phyloP scores from a whole-genome alignment of 2,797 vertebrate species.

The Pipistrellus pygmaeus region DNA sequence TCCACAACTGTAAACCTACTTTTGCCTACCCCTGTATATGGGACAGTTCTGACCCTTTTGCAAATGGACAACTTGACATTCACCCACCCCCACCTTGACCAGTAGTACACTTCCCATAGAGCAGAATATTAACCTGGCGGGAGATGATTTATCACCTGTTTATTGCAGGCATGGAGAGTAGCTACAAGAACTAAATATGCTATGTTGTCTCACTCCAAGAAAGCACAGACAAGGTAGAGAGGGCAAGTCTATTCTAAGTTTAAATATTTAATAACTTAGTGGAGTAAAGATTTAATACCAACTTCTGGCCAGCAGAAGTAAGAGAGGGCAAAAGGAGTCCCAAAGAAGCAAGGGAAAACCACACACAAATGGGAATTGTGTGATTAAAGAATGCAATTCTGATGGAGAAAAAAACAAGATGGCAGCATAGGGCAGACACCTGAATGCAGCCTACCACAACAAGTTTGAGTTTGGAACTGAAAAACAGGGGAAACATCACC shows the following conservation, averaged over 20 bases:
- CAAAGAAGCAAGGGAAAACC: neutral
- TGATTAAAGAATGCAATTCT: constrained; percentile 27
- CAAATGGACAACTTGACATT: neutral
- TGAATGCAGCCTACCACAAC: too few species aligned
- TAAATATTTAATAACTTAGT: constrained; percentile 55
- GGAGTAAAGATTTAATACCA: constrained; percentile 28
- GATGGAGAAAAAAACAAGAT: too few species aligned
- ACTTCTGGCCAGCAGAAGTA: neutral
- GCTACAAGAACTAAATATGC: constrained; percentile 30
- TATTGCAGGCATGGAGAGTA: neutral
- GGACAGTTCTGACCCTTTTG: neutral
- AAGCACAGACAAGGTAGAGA: neutral
- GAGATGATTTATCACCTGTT: constrained; percentile 30
- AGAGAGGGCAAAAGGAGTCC: neutral
- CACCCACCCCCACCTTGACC: neutral
- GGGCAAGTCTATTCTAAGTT: constrained; percentile 17
- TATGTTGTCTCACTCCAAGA: neutral
- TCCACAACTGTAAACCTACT: neutral
- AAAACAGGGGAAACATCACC: too few species aligned
- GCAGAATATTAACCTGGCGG: constrained; percentile 32
- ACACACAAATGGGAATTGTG: neutral
- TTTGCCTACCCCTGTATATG: neutral
- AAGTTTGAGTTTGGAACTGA: too few species aligned
- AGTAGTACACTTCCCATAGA: neutral
- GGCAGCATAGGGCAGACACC: too few species aligned